Percentiles rank a stretch among this genome's conserved stretches.
Evolutionary conservation across 2,888 invertebrate genomes (phyloP).

Genomic region (Falcaria lacertinaria): DNA sequence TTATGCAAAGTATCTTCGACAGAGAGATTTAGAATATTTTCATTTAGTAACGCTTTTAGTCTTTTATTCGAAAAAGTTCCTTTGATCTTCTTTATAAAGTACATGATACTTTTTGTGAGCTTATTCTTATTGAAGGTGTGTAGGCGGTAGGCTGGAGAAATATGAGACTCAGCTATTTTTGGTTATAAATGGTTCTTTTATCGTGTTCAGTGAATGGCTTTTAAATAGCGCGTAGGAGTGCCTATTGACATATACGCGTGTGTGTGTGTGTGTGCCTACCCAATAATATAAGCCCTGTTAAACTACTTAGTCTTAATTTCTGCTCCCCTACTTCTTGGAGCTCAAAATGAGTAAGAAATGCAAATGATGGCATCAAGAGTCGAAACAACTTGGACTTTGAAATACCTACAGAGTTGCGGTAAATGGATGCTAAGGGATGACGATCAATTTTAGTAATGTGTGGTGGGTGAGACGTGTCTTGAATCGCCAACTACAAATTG

Average conservation of each 20-base stretch:
- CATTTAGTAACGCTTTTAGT: background rate
- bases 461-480: constrained; percentile 31
- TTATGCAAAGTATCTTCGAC: constrained; percentile 24
- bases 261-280: too few relatives aligned
- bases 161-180: background rate
- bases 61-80: too few relatives aligned
- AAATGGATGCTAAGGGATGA: constrained; percentile 18
- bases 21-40: background rate
- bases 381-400: too few relatives aligned
- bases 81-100: background rate
- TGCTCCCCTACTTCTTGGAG: too few relatives aligned
- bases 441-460: constrained; percentile 49
- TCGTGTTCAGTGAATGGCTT: background rate
- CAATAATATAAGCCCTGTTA: too few relatives aligned
- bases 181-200: background rate
- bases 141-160: background rate
- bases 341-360: too few relatives aligned
- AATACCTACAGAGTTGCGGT: background rate
- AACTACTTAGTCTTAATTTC: too few relatives aligned
- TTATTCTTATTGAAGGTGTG: too few relatives aligned
- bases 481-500: constrained; percentile 34
- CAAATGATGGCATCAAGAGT: too few relatives aligned
- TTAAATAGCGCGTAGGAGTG: too few relatives aligned
- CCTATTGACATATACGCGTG: too few relatives aligned
- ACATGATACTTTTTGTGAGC: too few relatives aligned